Evolutionary conservation across 2,113 vertebrate genomes (phyloP).

Genomic region (Prionailurus viverrinus): DNA sequence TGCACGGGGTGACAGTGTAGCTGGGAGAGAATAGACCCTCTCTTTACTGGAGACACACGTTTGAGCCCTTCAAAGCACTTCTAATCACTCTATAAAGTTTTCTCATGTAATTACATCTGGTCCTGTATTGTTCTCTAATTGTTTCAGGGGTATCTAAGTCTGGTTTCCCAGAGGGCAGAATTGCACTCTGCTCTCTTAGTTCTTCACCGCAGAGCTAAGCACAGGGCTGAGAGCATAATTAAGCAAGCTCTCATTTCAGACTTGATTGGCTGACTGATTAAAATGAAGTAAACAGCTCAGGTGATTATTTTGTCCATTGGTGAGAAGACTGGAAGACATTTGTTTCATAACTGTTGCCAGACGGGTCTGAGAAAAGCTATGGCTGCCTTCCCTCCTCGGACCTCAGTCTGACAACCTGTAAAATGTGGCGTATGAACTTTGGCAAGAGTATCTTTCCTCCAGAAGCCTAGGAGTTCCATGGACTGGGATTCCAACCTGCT

Average conservation of each 20-base stretch:
- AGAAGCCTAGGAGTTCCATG: background rate
- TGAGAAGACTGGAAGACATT: conserved; percentile 16
- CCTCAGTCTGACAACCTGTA: background rate
- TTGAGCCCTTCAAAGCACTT: background rate
- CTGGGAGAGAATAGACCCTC: background rate
- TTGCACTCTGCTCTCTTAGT: background rate
- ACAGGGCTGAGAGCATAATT: conserved; percentile 34
- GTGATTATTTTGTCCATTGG: conserved; percentile 53
- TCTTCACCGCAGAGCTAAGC: conserved; percentile 33
- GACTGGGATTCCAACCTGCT: background rate
- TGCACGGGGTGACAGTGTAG: background rate
- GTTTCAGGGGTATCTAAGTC: conserved; percentile 38
- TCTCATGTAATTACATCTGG: background rate
- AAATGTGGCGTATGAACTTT: background rate
- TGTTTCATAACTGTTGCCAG: background rate
- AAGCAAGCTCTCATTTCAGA: conserved; percentile 58
- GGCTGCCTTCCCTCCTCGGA: background rate
- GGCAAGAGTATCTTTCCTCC: background rate
- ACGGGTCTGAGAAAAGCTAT: background rate
- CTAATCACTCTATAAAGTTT: background rate
- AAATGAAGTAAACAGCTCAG: conserved; percentile 67
- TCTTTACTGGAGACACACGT: background rate
- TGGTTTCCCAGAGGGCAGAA: conserved; percentile 52
- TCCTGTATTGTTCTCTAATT: conserved; percentile 41
- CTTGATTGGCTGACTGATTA: conserved; percentile 73